A percentile compares a stretch with the other conserved stretches of the same genome.
Evolutionary conservation across 2,797 vertebrate genomes (phyloP).

Genomic region (Takifugu ocellatus): DNA sequence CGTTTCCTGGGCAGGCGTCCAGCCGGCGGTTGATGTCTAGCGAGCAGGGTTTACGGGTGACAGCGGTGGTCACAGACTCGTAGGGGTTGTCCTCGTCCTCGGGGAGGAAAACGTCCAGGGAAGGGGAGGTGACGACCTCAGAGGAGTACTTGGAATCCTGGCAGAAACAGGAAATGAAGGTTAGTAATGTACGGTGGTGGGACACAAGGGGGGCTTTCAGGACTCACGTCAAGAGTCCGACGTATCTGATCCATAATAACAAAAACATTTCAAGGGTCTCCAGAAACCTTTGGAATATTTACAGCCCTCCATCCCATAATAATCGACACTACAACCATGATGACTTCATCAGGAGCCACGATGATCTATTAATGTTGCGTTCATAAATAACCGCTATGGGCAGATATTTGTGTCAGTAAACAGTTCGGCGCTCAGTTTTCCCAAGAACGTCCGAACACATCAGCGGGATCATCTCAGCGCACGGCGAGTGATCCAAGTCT

Average conservation of each 20-base stretch:
- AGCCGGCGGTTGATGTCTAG: constrained; percentile 85
- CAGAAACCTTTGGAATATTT: too few species aligned
- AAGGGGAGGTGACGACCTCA: constrained; percentile 83
- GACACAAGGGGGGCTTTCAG: too few species aligned
- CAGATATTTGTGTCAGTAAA: constrained; percentile 3
- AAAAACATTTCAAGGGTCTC: too few species aligned
- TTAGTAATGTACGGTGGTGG: too few species aligned
- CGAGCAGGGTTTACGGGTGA: constrained; percentile 93
- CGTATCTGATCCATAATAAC: too few species aligned
- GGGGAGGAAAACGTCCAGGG: constrained; percentile 85
- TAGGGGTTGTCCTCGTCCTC: constrained; percentile 90
- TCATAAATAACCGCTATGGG: too few species aligned
- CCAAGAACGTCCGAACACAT: constrained; percentile 15
- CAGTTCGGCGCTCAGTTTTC: background rate
- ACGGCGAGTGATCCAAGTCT: constrained; percentile 19
- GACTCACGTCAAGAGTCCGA: too few species aligned
- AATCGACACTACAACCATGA: constrained; percentile 19
- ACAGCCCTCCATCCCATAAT: too few species aligned
- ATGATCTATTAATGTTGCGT: constrained; percentile 15
- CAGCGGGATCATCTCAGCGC: constrained; percentile 12
- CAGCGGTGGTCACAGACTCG: constrained; percentile 85
- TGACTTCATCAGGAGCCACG: constrained; percentile 8
- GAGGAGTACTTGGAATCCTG: constrained; percentile 84
- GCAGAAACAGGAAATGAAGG: background rate
- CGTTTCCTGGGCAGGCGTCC: constrained; percentile 76